Evolutionary conservation across 2,797 vertebrate species (phyloP), one percentile per base, ranked within the genome.

Genomic region (Sebastiscus tertius): DNA sequence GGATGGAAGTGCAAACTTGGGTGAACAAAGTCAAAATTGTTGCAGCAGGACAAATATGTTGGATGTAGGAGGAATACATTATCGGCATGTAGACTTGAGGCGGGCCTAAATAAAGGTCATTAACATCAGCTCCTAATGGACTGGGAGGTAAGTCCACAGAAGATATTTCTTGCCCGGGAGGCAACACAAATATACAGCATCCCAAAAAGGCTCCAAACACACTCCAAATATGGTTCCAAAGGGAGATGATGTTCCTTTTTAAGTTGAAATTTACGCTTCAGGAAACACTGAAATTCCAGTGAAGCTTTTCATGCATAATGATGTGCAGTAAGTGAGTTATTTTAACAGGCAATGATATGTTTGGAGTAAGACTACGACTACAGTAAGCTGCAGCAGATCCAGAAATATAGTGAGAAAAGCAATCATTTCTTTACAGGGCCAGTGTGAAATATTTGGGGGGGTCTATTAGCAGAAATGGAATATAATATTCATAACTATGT

Each of bases 221-320:
- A 72, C 62, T 68, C 29, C 4, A 56, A 79, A 84, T 74, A 55
- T 27, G 26, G 31, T 68, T 77, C 62, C 78, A 60, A 60, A 74
- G 70, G 63, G 58, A 83, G 61, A 58, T 55, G 24, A 63, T 79
- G 77, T 62, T 68, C 34, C 34, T 81, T 86, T 77, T 80, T 61
- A 82, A 79, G 81, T 52, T 79, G 64, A 67, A 71, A 26, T 54
- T 79, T 62, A 75, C 52, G 66, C 83, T 69, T 70, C 52, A 58
- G 72, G 78, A 81, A 80, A 69, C 81, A 80, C 36, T 67, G n/a
- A 71, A 74, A 60, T 60, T 77, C 68, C 33, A 77, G 36, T 59
- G 6, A 80, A 72, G 54, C 27, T 78, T 87, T 79, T 73, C 67
- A 80, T 82, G 79, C 76, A 75, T 69, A 87, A 81, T 75, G 34